Conservation (phyloP, 2,797 vertebrate genomes). For the Hyperoplus lanceolatus region DNA sequence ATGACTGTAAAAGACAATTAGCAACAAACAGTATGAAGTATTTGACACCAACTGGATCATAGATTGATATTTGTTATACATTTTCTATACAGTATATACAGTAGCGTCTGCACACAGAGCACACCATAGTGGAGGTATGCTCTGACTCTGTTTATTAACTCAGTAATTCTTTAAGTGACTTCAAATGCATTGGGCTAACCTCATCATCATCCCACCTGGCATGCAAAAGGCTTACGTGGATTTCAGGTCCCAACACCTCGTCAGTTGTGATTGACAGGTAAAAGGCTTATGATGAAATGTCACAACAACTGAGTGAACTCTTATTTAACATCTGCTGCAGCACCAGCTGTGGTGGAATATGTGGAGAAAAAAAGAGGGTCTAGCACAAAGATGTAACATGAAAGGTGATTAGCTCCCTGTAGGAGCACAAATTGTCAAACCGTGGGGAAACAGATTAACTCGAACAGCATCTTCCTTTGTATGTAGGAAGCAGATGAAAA, state of each 20-base stretch:
- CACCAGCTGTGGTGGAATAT: background rate
- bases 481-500: slow-evolving; percentile 6
- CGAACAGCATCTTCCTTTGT: slow-evolving; percentile 11
- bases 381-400: background rate
- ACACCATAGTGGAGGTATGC: slow-evolving; percentile 12
- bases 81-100: slow-evolving; percentile 26
- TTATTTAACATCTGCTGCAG: slow-evolving; percentile 34
- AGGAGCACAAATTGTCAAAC: slow-evolving; percentile 15
- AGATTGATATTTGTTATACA: background rate
- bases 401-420: slow-evolving; percentile 23
- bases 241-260: slow-evolving; percentile 43
- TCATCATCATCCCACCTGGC: slow-evolving; percentile 34
- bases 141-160: slow-evolving; percentile 23
- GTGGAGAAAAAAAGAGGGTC: background rate
- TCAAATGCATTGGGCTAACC: slow-evolving; percentile 58
- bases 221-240: slow-evolving; percentile 63
- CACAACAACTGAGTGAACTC: slow-evolving; percentile 21
- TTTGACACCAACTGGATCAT: background rate
- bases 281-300: slow-evolving; percentile 37
- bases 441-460: slow-evolving; percentile 3
- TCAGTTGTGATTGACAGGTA: slow-evolving; percentile 50
- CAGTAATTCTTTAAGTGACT: slow-evolving; percentile 58
- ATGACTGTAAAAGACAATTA: background rate
- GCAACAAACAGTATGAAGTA: slow-evolving; percentile 11
- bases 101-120: background rate